Evolutionary conservation across 2,888 invertebrate genomes (phyloP), one percentile per base, ranked within the genome.

Genomic region (Leucania comma): DNA sequence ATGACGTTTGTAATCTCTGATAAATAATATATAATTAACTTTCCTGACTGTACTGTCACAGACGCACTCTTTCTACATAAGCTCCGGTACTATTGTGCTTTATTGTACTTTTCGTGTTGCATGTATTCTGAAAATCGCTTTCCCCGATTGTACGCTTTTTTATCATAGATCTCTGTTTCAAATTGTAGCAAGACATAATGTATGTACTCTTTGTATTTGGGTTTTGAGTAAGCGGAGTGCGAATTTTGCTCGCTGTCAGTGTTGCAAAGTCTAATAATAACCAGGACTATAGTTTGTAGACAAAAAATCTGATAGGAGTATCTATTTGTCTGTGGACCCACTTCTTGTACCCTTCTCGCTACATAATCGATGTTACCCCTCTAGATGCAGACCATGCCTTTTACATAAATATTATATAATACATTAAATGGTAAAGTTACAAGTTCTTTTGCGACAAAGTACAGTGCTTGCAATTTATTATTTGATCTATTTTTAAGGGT

Each of bases 371-470:
- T 53, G 48, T 53, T 61, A 57, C 6, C 24, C 51, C 20, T 56
- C 51, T 56, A 60, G 17, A 29, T 67, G 46, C 62, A 29, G n/a
- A 20, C 14, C 24, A 22, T 53, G 61, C 32, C 51, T 64, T 35
- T 66, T 53, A 58, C 48, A n/a, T n/a, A 48, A 48, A 46, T 76
- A 29, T 32, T 32, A 58, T 42, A 51, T 26, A 51, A 50, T 53
- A 69, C 35, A 42, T 12, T 57, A 38, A 59, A 76, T 67, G 56
- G 64, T 67, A 70, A 64, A 53, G n/a, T 65, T 48, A 71, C 50
- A 64, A 56, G 14, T 65, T 48, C 68, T 56, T 76, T 72, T 58
- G 72, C 72, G 66, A 77, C 63, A 58, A 61, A 57, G 59, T 58
- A 26, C 62, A 64, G 68, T 10, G 59, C 59, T 68, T 72, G 24